Evolutionary conservation across 1,140 invertebrate species (phyloP).

Genomic region (Plodia interpunctella): DNA sequence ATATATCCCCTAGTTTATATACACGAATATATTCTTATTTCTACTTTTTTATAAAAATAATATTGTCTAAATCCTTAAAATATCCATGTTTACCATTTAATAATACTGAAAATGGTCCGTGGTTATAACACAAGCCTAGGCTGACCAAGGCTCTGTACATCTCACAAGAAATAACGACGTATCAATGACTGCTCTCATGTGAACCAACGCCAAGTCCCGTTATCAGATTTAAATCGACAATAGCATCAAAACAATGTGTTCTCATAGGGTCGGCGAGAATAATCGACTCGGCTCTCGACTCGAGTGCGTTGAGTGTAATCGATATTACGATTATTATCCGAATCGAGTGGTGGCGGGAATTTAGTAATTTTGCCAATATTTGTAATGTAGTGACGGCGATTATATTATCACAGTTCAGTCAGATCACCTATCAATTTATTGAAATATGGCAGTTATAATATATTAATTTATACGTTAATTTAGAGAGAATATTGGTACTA

Average conservation of each 20-base stretch:
- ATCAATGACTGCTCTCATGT: background rate
- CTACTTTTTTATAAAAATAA: no score
- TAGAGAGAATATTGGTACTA: no score
- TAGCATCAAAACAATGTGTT: background rate
- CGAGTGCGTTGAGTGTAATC: slow-evolving; percentile 5
- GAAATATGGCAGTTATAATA: no score
- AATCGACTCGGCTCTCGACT: background rate
- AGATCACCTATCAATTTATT: background rate
- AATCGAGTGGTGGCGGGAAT: background rate
- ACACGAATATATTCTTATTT: no score
- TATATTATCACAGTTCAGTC: background rate
- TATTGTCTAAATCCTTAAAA: no score
- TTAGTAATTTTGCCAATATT: background rate
- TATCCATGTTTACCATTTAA: no score
- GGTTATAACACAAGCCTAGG: no score
- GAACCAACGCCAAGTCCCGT: background rate
- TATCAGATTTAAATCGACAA: slow-evolving; percentile 6
- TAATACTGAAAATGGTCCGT: no score
- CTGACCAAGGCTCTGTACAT: background rate
- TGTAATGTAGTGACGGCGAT: background rate
- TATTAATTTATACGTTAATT: no score
- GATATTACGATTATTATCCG: slow-evolving; percentile 5
- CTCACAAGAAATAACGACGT: background rate
- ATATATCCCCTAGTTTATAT: no score
- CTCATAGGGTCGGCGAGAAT: background rate